Conservation (phyloP, 2,797 vertebrate species). For the Danio tinwini region DNA sequence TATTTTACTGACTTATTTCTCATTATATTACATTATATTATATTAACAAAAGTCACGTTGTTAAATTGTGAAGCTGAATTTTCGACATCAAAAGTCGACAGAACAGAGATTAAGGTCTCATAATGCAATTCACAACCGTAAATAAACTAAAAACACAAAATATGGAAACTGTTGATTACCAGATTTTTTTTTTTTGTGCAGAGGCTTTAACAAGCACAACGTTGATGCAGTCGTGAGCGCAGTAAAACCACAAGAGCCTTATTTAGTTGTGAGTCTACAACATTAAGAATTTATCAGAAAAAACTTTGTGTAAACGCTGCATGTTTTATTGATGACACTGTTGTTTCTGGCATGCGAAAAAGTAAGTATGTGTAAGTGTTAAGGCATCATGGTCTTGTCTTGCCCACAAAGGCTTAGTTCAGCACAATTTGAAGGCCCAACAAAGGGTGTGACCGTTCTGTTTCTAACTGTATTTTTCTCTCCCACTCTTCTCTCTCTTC, state of each 20-base stretch:
- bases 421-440: slow-evolving; percentile 38
- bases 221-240: neutral
- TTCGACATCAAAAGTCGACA: too few relatives aligned
- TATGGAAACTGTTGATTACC: too few relatives aligned
- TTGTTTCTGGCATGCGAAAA: slow-evolving; percentile 39
- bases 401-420: slow-evolving; percentile 36
- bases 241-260: neutral
- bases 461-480: slow-evolving; percentile 5
- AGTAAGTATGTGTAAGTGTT: slow-evolving; percentile 21
- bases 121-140: too few relatives aligned
- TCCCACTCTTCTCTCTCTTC: neutral
- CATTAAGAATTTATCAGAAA: slow-evolving; percentile 24
- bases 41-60: too few relatives aligned
- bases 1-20: too few relatives aligned
- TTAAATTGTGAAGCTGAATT: too few relatives aligned
- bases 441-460: slow-evolving; percentile 30
- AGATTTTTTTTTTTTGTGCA: neutral
- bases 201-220: slow-evolving; percentile 13
- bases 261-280: slow-evolving; percentile 10
- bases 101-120: too few relatives aligned
- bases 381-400: slow-evolving; percentile 31
- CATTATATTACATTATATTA: too few relatives aligned
- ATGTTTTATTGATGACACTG: slow-evolving; percentile 45
- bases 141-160: too few relatives aligned
- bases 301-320: slow-evolving; percentile 24